Percentiles rank a stretch among this genome's conserved stretches.
Evolutionary conservation across 2,113 vertebrate species (phyloP).

Genomic region (Grammomys dolichurus): DNA sequence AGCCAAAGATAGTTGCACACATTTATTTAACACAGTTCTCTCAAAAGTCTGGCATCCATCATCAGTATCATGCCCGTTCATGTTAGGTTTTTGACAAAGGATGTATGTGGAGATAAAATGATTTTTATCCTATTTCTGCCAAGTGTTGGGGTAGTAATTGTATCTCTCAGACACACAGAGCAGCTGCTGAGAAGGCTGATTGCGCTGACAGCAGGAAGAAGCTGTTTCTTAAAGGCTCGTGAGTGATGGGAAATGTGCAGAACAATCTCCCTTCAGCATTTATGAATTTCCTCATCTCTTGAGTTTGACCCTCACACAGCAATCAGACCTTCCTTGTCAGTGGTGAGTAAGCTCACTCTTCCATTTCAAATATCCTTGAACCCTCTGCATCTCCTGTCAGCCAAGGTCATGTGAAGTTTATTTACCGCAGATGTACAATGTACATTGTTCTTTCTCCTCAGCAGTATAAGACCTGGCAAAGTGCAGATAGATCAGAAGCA

Average conservation of each 20-base stretch:
- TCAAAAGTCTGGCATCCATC: slow-evolving; percentile 61
- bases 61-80: slow-evolving; percentile 59
- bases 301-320: neutral
- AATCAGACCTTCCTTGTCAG: neutral
- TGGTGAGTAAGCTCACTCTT: neutral
- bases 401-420: no score
- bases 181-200: slow-evolving; percentile 60
- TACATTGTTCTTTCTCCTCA: neutral
- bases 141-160: slow-evolving; percentile 66
- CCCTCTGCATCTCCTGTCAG: neutral
- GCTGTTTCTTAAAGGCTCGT: slow-evolving; percentile 62
- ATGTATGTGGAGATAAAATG: slow-evolving; percentile 73
- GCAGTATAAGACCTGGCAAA: neutral
- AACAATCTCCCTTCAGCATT: neutral
- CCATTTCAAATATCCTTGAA: neutral
- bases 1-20: slow-evolving; percentile 66
- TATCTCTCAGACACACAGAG: slow-evolving; percentile 77
- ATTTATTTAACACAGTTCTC: slow-evolving; percentile 9
- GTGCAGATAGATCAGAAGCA: no score
- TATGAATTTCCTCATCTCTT: neutral
- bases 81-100: slow-evolving; percentile 67
- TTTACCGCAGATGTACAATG: neutral
- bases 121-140: slow-evolving; percentile 66
- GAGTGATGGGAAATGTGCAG: fast-evolving
- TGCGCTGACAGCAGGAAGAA: slow-evolving; percentile 68